Base-by-base conservation (phyloP, 2,113 vertebrate species). In the Tauraco erythrolophus region DNA sequence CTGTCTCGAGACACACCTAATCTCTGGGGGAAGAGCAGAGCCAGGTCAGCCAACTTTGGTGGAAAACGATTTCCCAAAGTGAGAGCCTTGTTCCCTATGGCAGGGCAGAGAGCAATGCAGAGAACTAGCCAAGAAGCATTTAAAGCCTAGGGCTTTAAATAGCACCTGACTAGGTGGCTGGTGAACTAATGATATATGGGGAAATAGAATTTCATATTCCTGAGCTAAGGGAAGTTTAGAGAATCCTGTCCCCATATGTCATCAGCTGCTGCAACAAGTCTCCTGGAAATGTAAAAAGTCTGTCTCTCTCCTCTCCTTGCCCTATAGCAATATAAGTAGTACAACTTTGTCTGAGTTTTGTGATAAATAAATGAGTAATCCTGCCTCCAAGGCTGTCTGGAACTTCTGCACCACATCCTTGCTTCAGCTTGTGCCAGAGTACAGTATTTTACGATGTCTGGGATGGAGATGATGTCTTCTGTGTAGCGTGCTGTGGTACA, bases 361-460 rank as follows among this genome's bases (percentile, higher is more conserved):
- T 92, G 95, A 90, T 88, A 53, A 39, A 81, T 75, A 81, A 83
- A 80, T 90, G 88, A 94, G 70, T 89, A 94, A 96, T 94, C 61
- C 48, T 84, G 82, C 84, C 89, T 94, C 43, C 71, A 82, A 96
- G 93, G 88, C 84, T 87, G 51, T 94, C 79, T 77, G 92, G 46
- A 39, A 78, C 71, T 95, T 94, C 74, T 69, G 65, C 60, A 88
- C 72, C 58, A 68, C 77, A 87, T 88, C 79, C 82, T 88, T 86
- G 92, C 93, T 98, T 84, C 24, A 56, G 70, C 86, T 84, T 94
- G 78, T 61, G 71, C 86, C 30, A 30, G 48, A 41, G 31, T 35
- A 66, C 58, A 43, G 15, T 85, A 62, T 93, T 72, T 75, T 95
- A 96, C 78, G 6, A 4, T 50, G 65, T 85, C 95, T 94, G 54